Percentiles rank a stretch among this genome's conserved stretches.
phyloP scores from a whole-genome alignment of 30 jellyfish, hydroid and myxozoan genomes.

The Cassiopea xamachana region DNA sequence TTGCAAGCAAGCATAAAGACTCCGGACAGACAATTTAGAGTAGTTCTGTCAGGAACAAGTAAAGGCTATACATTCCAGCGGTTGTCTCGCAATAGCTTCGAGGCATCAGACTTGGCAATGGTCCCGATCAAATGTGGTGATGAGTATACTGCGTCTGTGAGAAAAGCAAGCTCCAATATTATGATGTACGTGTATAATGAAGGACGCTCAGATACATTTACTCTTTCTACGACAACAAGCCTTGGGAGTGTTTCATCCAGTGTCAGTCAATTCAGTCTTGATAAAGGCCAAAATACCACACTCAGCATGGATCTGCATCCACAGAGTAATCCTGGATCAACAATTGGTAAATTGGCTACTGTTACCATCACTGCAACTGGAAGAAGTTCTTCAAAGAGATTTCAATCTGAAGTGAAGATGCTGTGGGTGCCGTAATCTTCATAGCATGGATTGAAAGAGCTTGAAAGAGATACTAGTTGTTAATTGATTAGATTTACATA shows the following conservation, averaged over 20 bases:
- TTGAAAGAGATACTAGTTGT: no score
- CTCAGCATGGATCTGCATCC: constrained; percentile 5
- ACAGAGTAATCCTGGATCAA: constrained; percentile 23
- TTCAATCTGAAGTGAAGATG: constrained; percentile 26
- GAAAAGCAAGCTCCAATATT: constrained; percentile 4
- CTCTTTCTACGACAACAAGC: constrained; percentile 32
- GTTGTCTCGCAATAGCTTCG: constrained; percentile 54
- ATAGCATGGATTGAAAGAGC: background rate
- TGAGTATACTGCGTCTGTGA: constrained; percentile 51
- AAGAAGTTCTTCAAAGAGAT: background rate
- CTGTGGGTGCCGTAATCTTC: constrained; percentile 12
- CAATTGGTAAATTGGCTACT: constrained; percentile 19
- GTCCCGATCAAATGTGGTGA: constrained; percentile 47
- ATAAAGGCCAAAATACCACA: constrained; percentile 16
- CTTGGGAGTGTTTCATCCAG: constrained; percentile 23
- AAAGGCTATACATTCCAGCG: constrained; percentile 69
- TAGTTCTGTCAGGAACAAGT: constrained; percentile 54
- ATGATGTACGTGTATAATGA: constrained; percentile 34
- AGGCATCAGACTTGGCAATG: constrained; percentile 42
- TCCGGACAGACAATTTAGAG: constrained; percentile 45
- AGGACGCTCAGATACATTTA: constrained; percentile 21
- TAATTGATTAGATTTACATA: no score
- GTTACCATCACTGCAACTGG: constrained; percentile 26
- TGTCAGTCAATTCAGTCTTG: background rate
- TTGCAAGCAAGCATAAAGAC: constrained; percentile 54